A percentile compares a stretch with the other conserved stretches of the same genome.
These are phyloP conservation scores for Ditylenchus weischeri DNA, from an alignment of 2,888 invertebrate genomes.

Conservation along the genomic window DNA sequence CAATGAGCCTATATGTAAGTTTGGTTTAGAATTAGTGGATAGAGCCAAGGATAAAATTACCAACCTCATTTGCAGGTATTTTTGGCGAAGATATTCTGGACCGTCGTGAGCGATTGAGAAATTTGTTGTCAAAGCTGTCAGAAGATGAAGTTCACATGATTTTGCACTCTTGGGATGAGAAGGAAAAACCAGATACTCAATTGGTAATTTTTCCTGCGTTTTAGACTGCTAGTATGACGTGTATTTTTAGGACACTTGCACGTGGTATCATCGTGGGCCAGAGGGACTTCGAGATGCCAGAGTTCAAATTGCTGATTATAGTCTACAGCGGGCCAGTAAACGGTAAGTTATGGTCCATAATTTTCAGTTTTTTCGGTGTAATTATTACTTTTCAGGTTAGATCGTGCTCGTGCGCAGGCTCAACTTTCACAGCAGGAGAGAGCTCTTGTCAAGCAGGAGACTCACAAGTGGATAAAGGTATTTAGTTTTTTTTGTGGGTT, in stretches of 20 bases:
- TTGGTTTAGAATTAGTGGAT: conserved; percentile 10
- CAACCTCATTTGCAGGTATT: conserved; percentile 63
- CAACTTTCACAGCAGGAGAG: conserved; percentile 44
- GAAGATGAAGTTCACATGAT: conserved; percentile 56
- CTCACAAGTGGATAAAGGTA: conserved; percentile 72
- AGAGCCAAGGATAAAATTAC: neutral
- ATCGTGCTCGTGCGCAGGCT: conserved; percentile 64
- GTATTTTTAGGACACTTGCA: conserved; percentile 9
- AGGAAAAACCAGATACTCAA: conserved; percentile 67
- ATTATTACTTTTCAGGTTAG: conserved; percentile 59
- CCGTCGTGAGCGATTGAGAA: conserved; percentile 81
- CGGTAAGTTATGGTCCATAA: conserved; percentile 57
- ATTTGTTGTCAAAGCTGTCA: conserved; percentile 74
- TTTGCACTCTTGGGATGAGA: conserved; percentile 71
- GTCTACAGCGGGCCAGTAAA: conserved; percentile 60
- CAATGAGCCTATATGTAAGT: conserved; percentile 84
- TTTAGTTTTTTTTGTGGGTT: no score
- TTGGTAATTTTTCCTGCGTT: neutral
- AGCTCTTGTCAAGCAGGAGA: conserved; percentile 69
- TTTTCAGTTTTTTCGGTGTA: neutral
- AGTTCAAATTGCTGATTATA: conserved; percentile 76
- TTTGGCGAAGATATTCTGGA: conserved; percentile 99
- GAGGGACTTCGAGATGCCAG: conserved; percentile 74
- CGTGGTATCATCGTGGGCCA: conserved; percentile 97
- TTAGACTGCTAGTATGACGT: no score